Percentiles rank a stretch among this genome's conserved stretches.
Evolutionary conservation across 2,113 vertebrate genomes (phyloP).

Genomic region (Stegostoma tigrinum): DNA sequence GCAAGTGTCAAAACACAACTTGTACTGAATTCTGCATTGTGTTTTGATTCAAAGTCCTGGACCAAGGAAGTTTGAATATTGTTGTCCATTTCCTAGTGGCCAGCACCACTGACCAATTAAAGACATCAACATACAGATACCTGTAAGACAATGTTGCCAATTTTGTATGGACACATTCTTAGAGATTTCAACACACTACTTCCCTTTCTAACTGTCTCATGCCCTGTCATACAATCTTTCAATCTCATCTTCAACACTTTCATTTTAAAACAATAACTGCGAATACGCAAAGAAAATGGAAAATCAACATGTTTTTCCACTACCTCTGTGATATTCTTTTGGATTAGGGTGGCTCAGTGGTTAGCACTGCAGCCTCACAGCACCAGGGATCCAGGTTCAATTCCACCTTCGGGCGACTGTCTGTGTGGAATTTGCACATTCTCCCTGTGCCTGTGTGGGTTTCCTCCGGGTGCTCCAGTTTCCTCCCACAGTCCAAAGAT

Average conservation of each 20-base stretch:
- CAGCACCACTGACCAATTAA: background rate
- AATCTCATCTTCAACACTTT: background rate
- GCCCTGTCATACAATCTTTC: background rate
- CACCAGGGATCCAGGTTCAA: too few relatives aligned
- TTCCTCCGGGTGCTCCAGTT: too few relatives aligned
- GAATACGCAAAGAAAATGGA: background rate
- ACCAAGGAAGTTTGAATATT: background rate
- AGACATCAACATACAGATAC: background rate
- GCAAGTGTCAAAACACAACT: background rate
- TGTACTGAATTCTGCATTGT: background rate
- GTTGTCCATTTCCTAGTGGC: background rate
- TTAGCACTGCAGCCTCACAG: too few relatives aligned
- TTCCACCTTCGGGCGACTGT: too few relatives aligned
- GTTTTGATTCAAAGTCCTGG: background rate
- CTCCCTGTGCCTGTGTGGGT: too few relatives aligned
- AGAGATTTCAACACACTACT: background rate
- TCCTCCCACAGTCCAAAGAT: too few relatives aligned
- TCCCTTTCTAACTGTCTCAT: background rate
- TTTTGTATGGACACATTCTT: background rate
- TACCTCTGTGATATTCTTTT: background rate
- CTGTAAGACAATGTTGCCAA: background rate
- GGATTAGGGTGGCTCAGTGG: too few relatives aligned
- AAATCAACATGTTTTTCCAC: background rate
- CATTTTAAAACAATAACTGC: background rate
- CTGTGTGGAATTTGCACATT: too few relatives aligned